Evolutionary conservation across 1,140 invertebrate genomes (phyloP).

Genomic region (Habropoda laboriosa): DNA sequence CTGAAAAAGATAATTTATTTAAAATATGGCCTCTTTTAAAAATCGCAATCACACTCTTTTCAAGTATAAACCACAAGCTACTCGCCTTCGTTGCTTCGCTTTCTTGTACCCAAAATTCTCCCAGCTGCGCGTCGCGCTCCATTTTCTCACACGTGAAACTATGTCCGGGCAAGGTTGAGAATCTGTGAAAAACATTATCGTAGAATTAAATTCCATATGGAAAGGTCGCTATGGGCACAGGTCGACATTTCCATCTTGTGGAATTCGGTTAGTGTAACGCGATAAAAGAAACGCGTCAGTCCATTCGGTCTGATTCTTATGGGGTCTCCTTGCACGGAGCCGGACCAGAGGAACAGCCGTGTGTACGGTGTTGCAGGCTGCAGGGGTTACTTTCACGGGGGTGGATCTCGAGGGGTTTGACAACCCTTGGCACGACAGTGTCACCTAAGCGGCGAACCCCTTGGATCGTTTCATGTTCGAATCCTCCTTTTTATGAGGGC

Average conservation of each 20-base stretch:
- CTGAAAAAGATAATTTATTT: too few relatives aligned
- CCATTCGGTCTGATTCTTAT: slow-evolving; percentile 45
- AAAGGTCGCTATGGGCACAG: not conserved
- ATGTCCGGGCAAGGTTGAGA: not conserved
- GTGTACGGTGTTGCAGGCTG: slow-evolving; percentile 52
- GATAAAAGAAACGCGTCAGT: slow-evolving; percentile 32
- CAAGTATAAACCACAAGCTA: too few relatives aligned
- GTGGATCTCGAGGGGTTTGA: slow-evolving; percentile 58
- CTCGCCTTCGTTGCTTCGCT: too few relatives aligned
- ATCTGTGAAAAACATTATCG: not conserved
- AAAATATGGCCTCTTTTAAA: too few relatives aligned
- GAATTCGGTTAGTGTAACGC: slow-evolving; percentile 49
- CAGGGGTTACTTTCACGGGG: slow-evolving; percentile 58
- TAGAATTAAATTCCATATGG: slow-evolving; percentile 1
- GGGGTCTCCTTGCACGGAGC: slow-evolving; percentile 33
- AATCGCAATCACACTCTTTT: too few relatives aligned
- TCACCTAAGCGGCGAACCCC: slow-evolving; percentile 65
- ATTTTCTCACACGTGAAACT: not conserved
- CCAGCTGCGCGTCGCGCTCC: too few relatives aligned
- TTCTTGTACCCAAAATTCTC: too few relatives aligned
- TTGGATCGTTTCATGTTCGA: slow-evolving; percentile 64
- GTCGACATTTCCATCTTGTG: not conserved
- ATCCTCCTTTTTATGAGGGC: slow-evolving; percentile 62
- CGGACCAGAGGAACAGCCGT: slow-evolving; percentile 11
- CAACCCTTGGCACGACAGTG: slow-evolving; percentile 58